Base-by-base conservation (phyloP, 2,888 invertebrate species). In the Dioctria rufipes region DNA sequence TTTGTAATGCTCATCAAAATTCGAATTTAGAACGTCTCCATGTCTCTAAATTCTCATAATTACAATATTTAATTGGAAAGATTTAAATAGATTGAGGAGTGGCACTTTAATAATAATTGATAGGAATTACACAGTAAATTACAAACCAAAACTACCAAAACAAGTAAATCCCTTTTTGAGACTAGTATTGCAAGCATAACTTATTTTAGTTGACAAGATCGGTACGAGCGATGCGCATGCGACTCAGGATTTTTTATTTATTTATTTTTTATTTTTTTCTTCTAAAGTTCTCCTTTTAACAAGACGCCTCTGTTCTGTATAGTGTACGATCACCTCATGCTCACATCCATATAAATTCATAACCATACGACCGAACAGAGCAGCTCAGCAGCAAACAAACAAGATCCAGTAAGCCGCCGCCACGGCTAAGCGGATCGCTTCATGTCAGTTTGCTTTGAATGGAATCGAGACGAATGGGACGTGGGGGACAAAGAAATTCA, bases 321-420 rank as follows among this genome's bases (percentile, higher is more conserved):
- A 25, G 25, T n/a, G 60, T 43, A 8, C 40, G 58, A 73, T 73
- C 73, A 60, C 43, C 60, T 73, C 8, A 13, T 6, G 73, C 58
- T 58, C 73, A 43, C 42, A 75, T 13, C 58, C 60, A 60, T 43
- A 60, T 25, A 43, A 42, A 75, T 75, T 75, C 60, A 37, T 5
- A 60, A 60, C 39, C 49, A 13, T 13, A 8, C 13, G 63, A 3
- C 46, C 77, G 49, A 46, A 9, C 63, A n/a, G 5, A 61, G 61
- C 63, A 46, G 77, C 9, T 25, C 25, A 25, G 25, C 25, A 25
- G 25, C 25, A 25, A 25, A 25, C 61, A 77, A 77, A 77, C 77
- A 46, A 77, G 77, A 61, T 77, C 77, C 77, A 77, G 77, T 63
- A 37, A 75, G 78, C 60, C 79, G 79, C 79, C 79, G 69, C 67